Percentiles rank a stretch among this genome's conserved stretches.
Evolutionary conservation across 1,140 invertebrate species (phyloP).

Genomic region (Lethocerus indicus): DNA sequence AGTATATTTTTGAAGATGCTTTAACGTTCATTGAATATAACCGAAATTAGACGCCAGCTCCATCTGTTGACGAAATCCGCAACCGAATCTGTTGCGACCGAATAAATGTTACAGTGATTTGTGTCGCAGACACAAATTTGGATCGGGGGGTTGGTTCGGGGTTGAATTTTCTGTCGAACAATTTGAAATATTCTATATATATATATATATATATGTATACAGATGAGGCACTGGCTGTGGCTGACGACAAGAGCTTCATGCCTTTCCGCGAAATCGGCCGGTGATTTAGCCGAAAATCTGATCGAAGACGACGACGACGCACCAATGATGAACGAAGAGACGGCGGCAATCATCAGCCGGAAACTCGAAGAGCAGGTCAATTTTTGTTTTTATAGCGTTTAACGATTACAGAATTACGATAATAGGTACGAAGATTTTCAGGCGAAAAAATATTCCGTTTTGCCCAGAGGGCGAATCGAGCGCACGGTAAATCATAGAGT

Average conservation of each 20-base stretch:
- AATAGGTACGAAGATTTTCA: background rate
- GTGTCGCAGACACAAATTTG: too few species aligned
- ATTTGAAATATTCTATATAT: background rate
- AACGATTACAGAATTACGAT: conserved; percentile 3
- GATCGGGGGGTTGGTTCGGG: too few species aligned
- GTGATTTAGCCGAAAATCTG: conserved; percentile 78
- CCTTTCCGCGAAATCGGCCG: conserved; percentile 70
- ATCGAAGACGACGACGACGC: conserved; percentile 62
- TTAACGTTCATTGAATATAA: too few species aligned
- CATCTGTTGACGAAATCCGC: too few species aligned
- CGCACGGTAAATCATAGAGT: background rate
- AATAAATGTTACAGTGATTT: too few species aligned
- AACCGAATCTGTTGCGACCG: too few species aligned
- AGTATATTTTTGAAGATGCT: too few species aligned
- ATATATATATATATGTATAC: conserved; percentile 13
- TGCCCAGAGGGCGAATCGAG: background rate
- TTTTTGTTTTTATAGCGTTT: background rate
- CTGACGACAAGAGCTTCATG: too few species aligned
- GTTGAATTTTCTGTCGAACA: too few species aligned
- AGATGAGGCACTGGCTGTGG: conserved; percentile 73
- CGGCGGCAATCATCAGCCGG: conserved; percentile 64
- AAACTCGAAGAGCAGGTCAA: conserved; percentile 71
- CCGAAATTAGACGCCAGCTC: too few species aligned
- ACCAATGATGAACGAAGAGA: conserved; percentile 64
- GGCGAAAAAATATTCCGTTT: background rate